Evolutionary conservation across 2,888 invertebrate genomes (phyloP), one percentile per base, ranked within the genome.

Genomic region (Empis livida): DNA sequence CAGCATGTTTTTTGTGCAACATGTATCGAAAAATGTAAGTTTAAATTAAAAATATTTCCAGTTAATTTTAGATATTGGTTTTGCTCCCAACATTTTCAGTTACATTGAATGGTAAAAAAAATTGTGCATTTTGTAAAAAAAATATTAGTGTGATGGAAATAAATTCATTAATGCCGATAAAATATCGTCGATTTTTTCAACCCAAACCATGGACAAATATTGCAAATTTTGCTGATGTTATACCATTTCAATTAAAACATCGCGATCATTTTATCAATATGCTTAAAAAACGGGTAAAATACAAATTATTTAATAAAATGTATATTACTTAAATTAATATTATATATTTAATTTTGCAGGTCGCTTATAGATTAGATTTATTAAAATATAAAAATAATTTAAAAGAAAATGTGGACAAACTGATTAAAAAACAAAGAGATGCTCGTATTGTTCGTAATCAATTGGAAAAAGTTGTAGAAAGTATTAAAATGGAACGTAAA

Each of bases 201-300:
- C 39, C 39, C 2, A 15, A 31, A 8, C 40, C 40, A n/a, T 45
- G 30, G 30, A 15, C 15, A 30, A 31, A 16, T 11, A 14, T 40
- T 6, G 5, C 16, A 17, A 13, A 42, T 31, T n/a, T 31, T 17
- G 11, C 17, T 31, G 40, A 39, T 35, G 40, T 32, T 14, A 16
- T 45, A n/a, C 40, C 30, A 39, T 45, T 45, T 45, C 45, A 45
- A 45, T n/a, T 40, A 17, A 16, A n/a, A 13, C 45, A 45, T 30
- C 39, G 45, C 15, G 17, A 45, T 45, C 39, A 38, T 40, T 40
- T 45, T 16, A 11, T 40, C 2, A 32, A 31, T 13, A 16, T n/a
- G 17, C 11, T 30, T 16, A 16, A 31, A 30, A 31, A 14, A 14
- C 11, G 15, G 16, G 42, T 42, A 42, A 31, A 27, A 20, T 20